Conservation (phyloP, 2,888 invertebrate species). For the Halocaridina rubra region DNA sequence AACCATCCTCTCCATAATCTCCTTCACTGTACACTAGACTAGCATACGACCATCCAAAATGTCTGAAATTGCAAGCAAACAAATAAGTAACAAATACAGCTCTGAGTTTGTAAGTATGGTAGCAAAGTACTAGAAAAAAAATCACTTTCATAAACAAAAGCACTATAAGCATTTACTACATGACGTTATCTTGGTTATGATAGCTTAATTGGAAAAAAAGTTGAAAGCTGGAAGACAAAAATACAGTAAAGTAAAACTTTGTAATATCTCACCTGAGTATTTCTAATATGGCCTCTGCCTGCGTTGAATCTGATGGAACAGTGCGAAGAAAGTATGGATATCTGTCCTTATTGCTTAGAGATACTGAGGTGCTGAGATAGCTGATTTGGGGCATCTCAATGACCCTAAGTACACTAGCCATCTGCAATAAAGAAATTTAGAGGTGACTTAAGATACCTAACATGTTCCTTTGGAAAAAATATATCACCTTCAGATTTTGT, state of each 20-base stretch:
- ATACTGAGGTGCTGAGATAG: constrained; percentile 73
- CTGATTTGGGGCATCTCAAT: constrained; percentile 73
- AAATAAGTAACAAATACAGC: no score
- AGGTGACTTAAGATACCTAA: no score
- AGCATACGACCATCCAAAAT: constrained; percentile 73
- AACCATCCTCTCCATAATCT: constrained; percentile 73
- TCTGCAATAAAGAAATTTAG: constrained; percentile 67
- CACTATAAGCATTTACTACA: no score
- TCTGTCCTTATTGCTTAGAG: constrained; percentile 70
- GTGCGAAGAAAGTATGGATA: constrained; percentile 74
- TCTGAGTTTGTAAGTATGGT: no score
- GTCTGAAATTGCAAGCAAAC: constrained; percentile 67
- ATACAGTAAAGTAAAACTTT: no score
- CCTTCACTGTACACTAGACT: constrained; percentile 73
- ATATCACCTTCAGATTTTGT: not conserved
- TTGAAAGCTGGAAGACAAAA: no score
- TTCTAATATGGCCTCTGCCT: constrained; percentile 72
- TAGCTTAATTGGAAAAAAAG: no score
- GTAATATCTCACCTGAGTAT: constrained; percentile 70
- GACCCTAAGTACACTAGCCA: constrained; percentile 72
- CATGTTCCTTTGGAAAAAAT: no score
- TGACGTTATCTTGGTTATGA: no score
- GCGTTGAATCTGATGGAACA: constrained; percentile 73
- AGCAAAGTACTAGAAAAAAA: no score
- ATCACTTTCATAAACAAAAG: no score